phyloP scores from a whole-genome alignment of 2,113 vertebrate species.

The Apus apus region DNA sequence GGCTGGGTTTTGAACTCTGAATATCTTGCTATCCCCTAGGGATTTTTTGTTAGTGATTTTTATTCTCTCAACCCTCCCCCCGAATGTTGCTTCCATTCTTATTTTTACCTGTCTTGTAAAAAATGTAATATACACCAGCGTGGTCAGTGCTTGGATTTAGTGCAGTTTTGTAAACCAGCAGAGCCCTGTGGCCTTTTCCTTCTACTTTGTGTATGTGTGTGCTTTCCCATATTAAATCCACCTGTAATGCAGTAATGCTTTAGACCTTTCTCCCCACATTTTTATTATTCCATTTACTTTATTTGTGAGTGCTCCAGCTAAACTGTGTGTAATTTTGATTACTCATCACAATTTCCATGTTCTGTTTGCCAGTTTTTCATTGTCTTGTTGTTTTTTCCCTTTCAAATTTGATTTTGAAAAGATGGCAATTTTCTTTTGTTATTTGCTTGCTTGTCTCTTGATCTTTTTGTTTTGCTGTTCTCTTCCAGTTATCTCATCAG shows the following conservation, averaged over 20 bases:
- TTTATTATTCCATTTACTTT: background rate
- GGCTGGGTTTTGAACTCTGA: background rate
- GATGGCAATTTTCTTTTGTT: constrained; percentile 21
- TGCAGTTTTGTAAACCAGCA: background rate
- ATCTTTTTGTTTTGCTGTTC: constrained; percentile 48
- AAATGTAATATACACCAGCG: background rate
- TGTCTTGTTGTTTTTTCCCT: background rate
- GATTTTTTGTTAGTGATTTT: background rate
- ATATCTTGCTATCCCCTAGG: background rate
- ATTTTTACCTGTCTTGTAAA: background rate
- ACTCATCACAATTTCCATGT: background rate
- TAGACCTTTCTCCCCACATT: background rate
- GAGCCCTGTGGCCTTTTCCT: background rate
- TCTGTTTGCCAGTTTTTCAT: background rate
- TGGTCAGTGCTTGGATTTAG: background rate
- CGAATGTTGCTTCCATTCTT: background rate
- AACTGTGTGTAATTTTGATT: background rate
- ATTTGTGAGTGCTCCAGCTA: background rate
- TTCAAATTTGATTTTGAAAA: background rate
- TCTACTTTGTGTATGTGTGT: background rate
- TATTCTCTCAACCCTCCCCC: background rate
- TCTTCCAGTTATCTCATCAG: constrained; percentile 30
- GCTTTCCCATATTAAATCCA: background rate
- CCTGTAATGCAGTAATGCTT: background rate
- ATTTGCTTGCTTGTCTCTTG: constrained; percentile 30